Evolutionary conservation across 2,888 invertebrate genomes (phyloP), one percentile per base, ranked within the genome.

Genomic region (Drosophila merina): DNA sequence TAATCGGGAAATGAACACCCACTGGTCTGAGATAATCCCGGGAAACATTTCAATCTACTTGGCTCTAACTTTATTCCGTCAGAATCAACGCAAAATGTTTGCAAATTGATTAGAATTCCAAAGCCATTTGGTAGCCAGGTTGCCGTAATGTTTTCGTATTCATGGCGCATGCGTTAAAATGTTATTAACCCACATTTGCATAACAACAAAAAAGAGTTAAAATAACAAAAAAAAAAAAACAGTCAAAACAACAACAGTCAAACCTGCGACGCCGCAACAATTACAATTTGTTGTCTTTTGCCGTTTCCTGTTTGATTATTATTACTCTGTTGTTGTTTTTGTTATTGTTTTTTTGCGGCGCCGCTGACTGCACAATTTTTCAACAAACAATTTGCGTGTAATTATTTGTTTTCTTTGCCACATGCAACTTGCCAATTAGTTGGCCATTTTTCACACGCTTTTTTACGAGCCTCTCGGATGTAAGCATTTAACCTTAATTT

Each of bases 131-230:
- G 63, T 68, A 58, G 42, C 25, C 9, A 42, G 28, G n/a, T 30
- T 28, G 31, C 42, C n/a, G 42, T 42, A 33, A n/a, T 30, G 50
- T 60, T 63, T 52, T 69, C 10, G 59, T 70, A 84, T 83, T 76
- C 78, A 72, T 69, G 64, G 82, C 78, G 79, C 79, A 75, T 82
- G 82, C 85, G 74, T 57, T 73, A 54, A 79, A 83, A 85, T 84
- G 85, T 83, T 83, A 83, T 83, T 85, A 83, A 83, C 83, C 83
- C 75, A 85, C 78, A 83, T 83, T 83, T 82, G 82, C 83, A 83
- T 83, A 83, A 85, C 76, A 81, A 72, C 20, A 79, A 72, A 44
- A 78, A 75, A 48, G 54, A 20, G 20, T 20, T 20, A 51, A 33
- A 73, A 48, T 45, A 57, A 58, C 55, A 52, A 48, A 33, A 44